Evolutionary conservation across 2,113 vertebrate genomes (phyloP).

Genomic region (Lipotes vexillifer): DNA sequence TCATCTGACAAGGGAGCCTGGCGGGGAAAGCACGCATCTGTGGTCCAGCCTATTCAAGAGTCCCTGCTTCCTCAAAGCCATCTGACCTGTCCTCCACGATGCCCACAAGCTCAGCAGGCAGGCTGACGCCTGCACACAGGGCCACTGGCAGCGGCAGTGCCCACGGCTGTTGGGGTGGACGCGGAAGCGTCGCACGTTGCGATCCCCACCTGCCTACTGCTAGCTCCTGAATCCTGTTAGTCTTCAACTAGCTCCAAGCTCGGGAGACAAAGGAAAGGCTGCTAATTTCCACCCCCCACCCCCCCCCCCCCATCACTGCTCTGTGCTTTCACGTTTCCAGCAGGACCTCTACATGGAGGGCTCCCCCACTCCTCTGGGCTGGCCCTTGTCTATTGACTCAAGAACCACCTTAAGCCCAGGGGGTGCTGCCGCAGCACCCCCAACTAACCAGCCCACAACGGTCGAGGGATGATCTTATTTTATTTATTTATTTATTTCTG

Average conservation of each 20-base stretch:
- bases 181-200: fast-evolving
- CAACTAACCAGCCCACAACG: neutral
- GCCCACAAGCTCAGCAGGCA: neutral
- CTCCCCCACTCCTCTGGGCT: neutral
- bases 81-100: neutral
- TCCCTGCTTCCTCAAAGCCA: neutral
- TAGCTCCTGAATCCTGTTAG: too few species aligned
- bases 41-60: neutral
- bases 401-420: neutral
- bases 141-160: neutral
- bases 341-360: fast-evolving
- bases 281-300: neutral
- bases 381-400: neutral
- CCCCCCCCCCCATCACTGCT: neutral
- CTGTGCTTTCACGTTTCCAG: neutral
- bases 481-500: too few species aligned
- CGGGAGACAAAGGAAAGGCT: neutral
- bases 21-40: neutral
- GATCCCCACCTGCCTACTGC: neutral
- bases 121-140: neutral
- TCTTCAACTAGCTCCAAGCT: neutral
- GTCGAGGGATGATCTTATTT: neutral
- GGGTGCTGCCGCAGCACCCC: fast-evolving
- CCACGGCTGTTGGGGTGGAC: neutral
- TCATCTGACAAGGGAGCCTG: neutral